Percentiles rank a stretch among this genome's conserved stretches.
Evolutionary conservation across 2,113 vertebrate species (phyloP).

Genomic region (Aptenodytes forsteri): DNA sequence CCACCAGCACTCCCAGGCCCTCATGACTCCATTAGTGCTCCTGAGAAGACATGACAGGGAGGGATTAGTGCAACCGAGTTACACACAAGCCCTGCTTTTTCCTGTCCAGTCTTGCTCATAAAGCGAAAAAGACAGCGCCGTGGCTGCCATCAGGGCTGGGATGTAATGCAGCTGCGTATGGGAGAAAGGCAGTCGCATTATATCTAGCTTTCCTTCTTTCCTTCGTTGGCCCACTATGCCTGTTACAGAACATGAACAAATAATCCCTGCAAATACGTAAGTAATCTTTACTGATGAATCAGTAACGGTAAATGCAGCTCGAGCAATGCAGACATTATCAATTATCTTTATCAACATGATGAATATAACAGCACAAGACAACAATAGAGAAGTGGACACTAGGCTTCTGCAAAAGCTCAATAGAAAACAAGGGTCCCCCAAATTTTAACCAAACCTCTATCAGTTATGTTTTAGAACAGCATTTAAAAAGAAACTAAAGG

Average conservation of each 20-base stretch:
- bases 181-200: neutral
- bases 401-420: neutral
- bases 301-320: neutral
- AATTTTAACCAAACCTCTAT: neutral
- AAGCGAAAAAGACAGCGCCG: neutral
- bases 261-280: neutral
- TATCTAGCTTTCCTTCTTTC: neutral
- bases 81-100: neutral
- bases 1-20: neutral
- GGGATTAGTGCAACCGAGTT: neutral
- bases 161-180: neutral
- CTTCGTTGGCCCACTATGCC: neutral
- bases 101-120: neutral
- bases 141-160: neutral
- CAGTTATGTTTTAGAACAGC: neutral
- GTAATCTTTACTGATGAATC: neutral
- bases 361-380: neutral
- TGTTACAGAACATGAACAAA: neutral
- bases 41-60: neutral
- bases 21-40: neutral
- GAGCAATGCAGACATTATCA: neutral
- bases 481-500: neutral
- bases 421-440: neutral
- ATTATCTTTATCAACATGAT: neutral
- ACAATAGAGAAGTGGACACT: neutral